These are phyloP conservation scores for Anser cygnoides DNA, from an alignment of 2,113 vertebrate species.

Conservation along the genomic window DNA sequence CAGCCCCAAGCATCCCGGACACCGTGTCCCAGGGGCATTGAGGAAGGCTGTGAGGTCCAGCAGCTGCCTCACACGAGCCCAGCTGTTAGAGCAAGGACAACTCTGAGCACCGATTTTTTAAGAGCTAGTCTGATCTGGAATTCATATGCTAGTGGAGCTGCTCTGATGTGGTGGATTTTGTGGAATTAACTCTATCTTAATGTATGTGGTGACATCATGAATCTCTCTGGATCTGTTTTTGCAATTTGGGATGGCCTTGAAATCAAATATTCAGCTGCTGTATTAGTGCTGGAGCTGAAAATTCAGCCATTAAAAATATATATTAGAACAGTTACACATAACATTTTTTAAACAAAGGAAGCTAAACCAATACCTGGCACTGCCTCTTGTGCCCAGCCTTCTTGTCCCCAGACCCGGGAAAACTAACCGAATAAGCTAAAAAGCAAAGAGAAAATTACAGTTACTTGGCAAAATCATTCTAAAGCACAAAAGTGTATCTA, in stretches of 20 bases:
- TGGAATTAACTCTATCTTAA: neutral
- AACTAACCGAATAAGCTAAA: slow-evolving; percentile 66
- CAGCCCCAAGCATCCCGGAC: neutral
- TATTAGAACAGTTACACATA: neutral
- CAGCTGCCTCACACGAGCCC: neutral
- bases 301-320: neutral
- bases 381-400: slow-evolving; percentile 68
- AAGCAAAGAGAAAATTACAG: slow-evolving; percentile 1
- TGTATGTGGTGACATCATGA: neutral
- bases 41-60: neutral
- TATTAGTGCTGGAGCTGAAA: neutral
- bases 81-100: neutral
- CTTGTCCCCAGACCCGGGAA: slow-evolving; percentile 69
- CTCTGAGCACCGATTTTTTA: neutral
- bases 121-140: neutral
- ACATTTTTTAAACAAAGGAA: neutral
- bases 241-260: neutral
- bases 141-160: neutral
- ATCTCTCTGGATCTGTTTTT: neutral
- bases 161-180: neutral
- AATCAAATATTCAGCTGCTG: neutral
- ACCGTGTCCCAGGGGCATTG: neutral
- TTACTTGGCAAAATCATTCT: neutral
- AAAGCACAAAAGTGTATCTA: neutral
- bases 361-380: slow-evolving; percentile 58